phyloP scores from a whole-genome alignment of 2,113 vertebrate genomes.

The Bubo blakistoni region DNA sequence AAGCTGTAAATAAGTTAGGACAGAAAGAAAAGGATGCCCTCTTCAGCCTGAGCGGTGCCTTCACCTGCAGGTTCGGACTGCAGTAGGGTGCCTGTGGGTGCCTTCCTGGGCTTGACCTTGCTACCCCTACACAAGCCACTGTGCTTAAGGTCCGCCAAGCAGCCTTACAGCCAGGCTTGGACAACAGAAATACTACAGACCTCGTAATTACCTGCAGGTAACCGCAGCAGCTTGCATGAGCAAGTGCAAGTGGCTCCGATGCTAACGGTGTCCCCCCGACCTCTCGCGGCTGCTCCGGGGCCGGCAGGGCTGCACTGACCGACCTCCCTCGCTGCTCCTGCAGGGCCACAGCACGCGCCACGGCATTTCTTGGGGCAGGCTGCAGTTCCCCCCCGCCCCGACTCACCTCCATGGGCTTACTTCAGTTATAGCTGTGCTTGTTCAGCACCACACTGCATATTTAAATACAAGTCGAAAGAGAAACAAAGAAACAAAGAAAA shows the following conservation, averaged over 20 bases:
- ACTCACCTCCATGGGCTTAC: background rate
- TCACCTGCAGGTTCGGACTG: background rate
- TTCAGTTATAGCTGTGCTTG: fast-evolving
- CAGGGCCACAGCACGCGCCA: fast-evolving
- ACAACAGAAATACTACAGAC: background rate
- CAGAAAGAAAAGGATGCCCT: background rate
- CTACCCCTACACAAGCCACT: fast-evolving
- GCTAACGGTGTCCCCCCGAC: background rate
- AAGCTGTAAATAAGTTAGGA: background rate
- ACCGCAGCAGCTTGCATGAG: fast-evolving
- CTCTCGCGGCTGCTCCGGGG: background rate
- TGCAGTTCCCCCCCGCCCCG: background rate
- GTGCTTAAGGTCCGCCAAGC: fast-evolving
- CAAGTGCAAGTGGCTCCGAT: background rate
- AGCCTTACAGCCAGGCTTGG: fast-evolving
- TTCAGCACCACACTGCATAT: fast-evolving
- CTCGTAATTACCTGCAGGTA: background rate
- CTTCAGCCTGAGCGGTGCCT: background rate
- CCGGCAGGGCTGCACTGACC: fast-evolving
- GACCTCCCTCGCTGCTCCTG: background rate
- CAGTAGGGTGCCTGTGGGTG: fast-evolving
- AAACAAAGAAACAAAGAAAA: background rate
- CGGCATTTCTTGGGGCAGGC: fast-evolving
- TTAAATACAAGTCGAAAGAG: fast-evolving
- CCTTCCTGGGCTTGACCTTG: background rate